Base-by-base conservation (phyloP, 2,888 invertebrate species). In the Vanessa cardui region DNA sequence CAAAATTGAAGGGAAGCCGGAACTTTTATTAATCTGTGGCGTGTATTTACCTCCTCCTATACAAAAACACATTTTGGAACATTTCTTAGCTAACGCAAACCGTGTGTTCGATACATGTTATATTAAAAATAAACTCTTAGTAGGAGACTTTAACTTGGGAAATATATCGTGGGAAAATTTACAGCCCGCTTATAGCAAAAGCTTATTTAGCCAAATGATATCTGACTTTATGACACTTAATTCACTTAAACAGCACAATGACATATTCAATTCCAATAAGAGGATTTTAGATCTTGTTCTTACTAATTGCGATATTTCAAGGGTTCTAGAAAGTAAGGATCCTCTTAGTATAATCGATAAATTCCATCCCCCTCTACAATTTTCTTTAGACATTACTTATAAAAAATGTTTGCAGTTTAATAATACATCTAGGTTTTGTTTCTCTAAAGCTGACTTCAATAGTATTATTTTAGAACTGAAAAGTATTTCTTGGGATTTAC, bases 61-160 rank as follows among this genome's bases (percentile, higher is more conserved):
- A 1, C 60, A 65, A 47, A 63, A 20, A 45, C 62, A 68, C 56
- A 50, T 68, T 12, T 18, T 68, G 3, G 50, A 71, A 7, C 59
- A 63, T 49, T 68, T 66, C 44, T 39, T 63, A 18, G 20, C 1
- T 15, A 66, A 70, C n/a, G 16, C 64, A 7, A 70, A 64, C 50
- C 33, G 62, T 15, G 39, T 64, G 20, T 9, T 66, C 3, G 66
- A 64, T 26, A 54, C 26, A 26, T 26, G 58, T 1, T 18, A 50
- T 26, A 58, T n/a, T 45, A 18, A 45, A 7, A 39, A 59, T n/a
- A 26, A 49, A 6, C 1, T 70, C 1, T 21, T 64, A 0, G 33
- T 65, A 0, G 64, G 70, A 6, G 70, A 66, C 44, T 66, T 70
- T 52, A 66, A 70, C 39, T 61, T 66, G n/a, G 64, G 65, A 47